phyloP scores from a whole-genome alignment of 2,888 invertebrate species.

The Chaetoderma sp. region DNA sequence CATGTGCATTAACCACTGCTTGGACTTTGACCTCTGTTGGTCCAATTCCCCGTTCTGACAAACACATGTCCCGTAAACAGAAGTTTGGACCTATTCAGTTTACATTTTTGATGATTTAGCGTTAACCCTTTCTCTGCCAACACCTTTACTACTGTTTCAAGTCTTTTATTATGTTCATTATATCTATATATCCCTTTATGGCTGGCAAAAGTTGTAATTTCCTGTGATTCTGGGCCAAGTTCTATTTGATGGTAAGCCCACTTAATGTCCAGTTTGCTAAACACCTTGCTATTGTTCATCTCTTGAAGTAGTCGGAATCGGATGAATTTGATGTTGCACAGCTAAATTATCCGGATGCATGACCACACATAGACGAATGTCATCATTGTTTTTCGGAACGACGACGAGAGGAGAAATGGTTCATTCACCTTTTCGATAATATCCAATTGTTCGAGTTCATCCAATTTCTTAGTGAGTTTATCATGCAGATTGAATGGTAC shows the following conservation, averaged over 20 bases:
- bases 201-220: conserved; percentile 20
- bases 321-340: background rate
- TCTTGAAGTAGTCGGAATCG: background rate
- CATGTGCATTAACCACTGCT: conserved; percentile 16
- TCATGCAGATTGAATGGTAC: background rate
- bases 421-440: background rate
- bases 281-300: background rate
- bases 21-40: conserved; percentile 16
- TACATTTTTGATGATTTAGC: conserved; percentile 37
- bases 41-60: conserved; percentile 20
- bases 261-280: background rate
- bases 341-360: background rate
- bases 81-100: conserved; percentile 31
- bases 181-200: conserved; percentile 19
- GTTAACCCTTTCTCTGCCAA: conserved; percentile 33
- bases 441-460: background rate
- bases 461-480: background rate
- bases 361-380: background rate
- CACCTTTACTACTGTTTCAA: conserved; percentile 25
- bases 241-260: conserved; percentile 20
- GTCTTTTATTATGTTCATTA: conserved; percentile 31
- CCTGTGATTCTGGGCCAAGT: conserved; percentile 4
- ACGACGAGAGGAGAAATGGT: background rate
- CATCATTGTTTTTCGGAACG: background rate
- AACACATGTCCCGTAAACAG: conserved; percentile 20